phyloP scores from a whole-genome alignment of 2,888 invertebrate genomes.

The Oligia fasciuncula region DNA sequence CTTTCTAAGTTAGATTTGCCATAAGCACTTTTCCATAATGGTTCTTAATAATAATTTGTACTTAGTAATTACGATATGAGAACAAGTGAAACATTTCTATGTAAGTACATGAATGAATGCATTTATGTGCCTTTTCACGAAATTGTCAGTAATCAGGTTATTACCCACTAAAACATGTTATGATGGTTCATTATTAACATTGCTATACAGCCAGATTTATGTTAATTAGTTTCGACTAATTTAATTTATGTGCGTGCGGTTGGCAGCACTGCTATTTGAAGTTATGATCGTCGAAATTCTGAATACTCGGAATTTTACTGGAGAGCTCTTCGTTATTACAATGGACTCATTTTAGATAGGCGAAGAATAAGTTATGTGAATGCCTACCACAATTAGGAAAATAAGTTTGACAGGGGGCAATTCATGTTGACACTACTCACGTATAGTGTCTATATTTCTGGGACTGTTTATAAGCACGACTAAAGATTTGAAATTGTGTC shows the following conservation, averaged over 20 bases:
- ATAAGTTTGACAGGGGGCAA: not conserved
- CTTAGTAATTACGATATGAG: not conserved
- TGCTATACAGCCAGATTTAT: slow-evolving; percentile 32
- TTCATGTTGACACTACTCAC: not conserved
- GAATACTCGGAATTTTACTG: slow-evolving; percentile 1
- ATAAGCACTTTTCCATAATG: too few species aligned
- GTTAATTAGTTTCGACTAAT: slow-evolving; percentile 49
- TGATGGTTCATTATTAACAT: slow-evolving; percentile 20
- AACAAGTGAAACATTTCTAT: slow-evolving; percentile 6
- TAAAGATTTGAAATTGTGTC: not conserved
- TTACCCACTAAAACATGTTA: slow-evolving; percentile 3
- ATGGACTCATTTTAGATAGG: not conserved
- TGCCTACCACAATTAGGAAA: not conserved
- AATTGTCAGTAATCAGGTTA: not conserved
- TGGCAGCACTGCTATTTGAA: slow-evolving; percentile 41
- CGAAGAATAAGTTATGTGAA: not conserved
- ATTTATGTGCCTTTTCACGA: not conserved
- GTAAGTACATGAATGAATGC: not conserved
- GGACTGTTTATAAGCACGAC: not conserved
- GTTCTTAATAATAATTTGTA: not conserved
- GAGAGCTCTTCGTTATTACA: not conserved
- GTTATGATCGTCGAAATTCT: slow-evolving; percentile 25
- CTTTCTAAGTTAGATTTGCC: too few species aligned
- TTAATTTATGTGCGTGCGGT: slow-evolving; percentile 49
- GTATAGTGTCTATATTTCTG: too few species aligned